Conservation (phyloP, 2,113 vertebrate species). For the Tapirus terrestris region DNA sequence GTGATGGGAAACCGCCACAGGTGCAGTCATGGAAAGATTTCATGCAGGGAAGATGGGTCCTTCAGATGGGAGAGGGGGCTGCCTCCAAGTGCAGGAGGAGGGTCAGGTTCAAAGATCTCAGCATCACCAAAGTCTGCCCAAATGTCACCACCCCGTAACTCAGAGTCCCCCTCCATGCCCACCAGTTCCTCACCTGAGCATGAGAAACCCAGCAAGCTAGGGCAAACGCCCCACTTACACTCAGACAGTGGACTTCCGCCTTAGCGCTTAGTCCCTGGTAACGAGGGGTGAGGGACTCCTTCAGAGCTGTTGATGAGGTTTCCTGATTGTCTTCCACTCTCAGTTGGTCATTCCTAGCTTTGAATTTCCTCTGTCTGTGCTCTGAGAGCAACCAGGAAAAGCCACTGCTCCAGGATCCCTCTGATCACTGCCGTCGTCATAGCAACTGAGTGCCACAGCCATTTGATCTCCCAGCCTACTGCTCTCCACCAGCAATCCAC, state of each 20-base stretch:
- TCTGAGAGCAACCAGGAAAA: not conserved
- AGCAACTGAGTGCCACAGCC: not conserved
- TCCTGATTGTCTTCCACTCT: not conserved
- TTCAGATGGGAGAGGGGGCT: not conserved
- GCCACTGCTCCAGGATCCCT: not conserved
- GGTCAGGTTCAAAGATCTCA: not conserved
- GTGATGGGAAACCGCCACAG: no score
- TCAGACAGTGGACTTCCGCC: no score
- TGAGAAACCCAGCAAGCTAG: not conserved
- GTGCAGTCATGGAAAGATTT: no score
- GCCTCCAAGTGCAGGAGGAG: not conserved
- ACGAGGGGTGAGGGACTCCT: not conserved
- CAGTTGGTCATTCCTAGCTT: not conserved
- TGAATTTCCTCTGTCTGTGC: not conserved
- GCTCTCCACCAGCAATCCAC: not conserved
- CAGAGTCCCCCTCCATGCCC: not conserved
- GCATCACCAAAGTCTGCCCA: not conserved
- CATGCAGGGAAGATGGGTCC: no score
- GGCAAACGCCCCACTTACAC: no score
- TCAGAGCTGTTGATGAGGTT: no score
- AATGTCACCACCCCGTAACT: not conserved
- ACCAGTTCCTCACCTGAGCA: not conserved
- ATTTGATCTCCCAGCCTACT: not conserved
- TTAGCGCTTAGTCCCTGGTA: not conserved
- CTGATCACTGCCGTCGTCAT: not conserved